Percentiles rank a stretch among this genome's conserved stretches.
Evolutionary conservation across 2,888 invertebrate species (phyloP).

Genomic region (Hipparchia sbordonii): DNA sequence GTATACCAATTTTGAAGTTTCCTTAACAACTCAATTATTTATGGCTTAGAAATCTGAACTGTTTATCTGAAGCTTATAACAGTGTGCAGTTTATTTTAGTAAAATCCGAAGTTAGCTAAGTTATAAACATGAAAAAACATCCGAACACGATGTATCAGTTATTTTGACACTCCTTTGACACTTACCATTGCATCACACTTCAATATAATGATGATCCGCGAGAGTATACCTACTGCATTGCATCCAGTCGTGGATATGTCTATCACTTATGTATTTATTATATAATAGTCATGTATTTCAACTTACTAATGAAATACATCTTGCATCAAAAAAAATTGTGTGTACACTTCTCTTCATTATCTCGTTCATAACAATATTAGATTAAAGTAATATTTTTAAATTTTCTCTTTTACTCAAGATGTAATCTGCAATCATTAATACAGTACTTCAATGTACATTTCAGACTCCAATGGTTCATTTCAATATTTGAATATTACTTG

Average conservation of each 20-base stretch:
- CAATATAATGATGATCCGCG: constrained; percentile 60
- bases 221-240: constrained; percentile 62
- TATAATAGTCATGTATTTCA: constrained; percentile 6
- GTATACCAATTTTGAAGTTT: not conserved
- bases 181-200: constrained; percentile 66
- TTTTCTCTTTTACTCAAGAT: not conserved
- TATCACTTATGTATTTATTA: not conserved
- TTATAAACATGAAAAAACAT: constrained; percentile 46
- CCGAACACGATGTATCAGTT: constrained; percentile 67
- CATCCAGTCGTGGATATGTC: constrained; percentile 69
- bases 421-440: not conserved
- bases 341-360: not conserved
- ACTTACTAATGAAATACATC: constrained; percentile 12
- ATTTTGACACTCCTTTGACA: constrained; percentile 73
- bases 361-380: not conserved
- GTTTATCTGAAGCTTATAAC: constrained; percentile 19
- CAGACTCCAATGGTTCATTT: not conserved
- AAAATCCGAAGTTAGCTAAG: constrained; percentile 30
- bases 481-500: not conserved
- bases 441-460: not conserved
- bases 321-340: not conserved
- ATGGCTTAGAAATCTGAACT: not conserved
- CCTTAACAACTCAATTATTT: not conserved
- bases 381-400: constrained; percentile 3
- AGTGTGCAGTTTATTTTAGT: constrained; percentile 25